phyloP scores from a whole-genome alignment of 2,113 vertebrate species.

The Percopsis transmontana region DNA sequence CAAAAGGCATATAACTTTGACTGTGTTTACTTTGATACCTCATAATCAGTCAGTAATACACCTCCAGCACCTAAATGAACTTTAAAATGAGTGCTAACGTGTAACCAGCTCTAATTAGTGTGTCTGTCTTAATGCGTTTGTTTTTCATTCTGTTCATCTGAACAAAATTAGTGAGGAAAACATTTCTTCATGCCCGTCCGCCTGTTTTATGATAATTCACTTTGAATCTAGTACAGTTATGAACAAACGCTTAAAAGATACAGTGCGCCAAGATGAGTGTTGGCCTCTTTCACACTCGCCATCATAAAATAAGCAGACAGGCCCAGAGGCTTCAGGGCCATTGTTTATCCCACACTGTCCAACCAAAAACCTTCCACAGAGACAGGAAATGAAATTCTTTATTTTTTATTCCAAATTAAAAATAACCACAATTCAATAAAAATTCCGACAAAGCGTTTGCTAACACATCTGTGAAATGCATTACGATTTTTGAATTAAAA shows the following conservation, averaged over 20 bases:
- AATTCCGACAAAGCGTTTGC: no score
- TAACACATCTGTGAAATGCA: no score
- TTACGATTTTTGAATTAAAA: no score
- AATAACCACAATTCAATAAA: background rate
- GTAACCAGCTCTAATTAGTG: no score
- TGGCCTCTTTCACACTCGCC: conserved; percentile 48
- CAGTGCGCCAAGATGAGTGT: conserved; percentile 29
- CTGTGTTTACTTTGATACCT: no score
- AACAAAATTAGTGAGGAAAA: conserved; percentile 11
- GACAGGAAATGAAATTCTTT: conserved; percentile 33
- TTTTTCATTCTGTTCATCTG: background rate
- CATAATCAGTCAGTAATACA: no score
- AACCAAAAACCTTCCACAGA: conserved; percentile 23
- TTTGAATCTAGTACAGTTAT: conserved; percentile 23
- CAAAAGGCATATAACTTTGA: no score
- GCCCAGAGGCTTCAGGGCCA: conserved; percentile 44
- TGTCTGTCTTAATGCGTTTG: background rate
- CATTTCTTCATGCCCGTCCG: background rate
- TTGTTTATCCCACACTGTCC: conserved; percentile 35
- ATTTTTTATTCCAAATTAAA: conserved; percentile 19
- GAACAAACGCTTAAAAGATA: conserved; percentile 26
- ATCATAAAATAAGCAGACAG: conserved; percentile 41
- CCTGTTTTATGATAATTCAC: conserved; percentile 9
- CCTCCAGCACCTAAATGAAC: no score
- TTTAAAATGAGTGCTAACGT: no score